Evolutionary conservation across 2,113 vertebrate species (phyloP).

Genomic region (Phalacrocorax carbo): DNA sequence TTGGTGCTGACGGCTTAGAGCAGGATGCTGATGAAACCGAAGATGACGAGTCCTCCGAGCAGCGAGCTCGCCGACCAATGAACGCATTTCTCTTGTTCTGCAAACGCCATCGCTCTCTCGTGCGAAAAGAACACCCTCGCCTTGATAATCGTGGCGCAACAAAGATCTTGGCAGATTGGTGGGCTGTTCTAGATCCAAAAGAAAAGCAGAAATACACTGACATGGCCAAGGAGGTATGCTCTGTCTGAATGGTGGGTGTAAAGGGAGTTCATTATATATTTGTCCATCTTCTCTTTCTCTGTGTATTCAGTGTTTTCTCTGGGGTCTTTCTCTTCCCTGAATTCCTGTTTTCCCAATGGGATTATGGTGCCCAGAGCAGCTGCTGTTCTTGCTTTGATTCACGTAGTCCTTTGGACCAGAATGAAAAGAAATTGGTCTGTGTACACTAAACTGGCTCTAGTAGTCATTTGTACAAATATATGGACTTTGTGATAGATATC

Average conservation of each 20-base stretch:
- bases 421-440: not conserved
- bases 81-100: conserved; percentile 98
- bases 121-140: conserved; percentile 94
- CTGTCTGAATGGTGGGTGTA: not conserved
- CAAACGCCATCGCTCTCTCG: conserved; percentile 95
- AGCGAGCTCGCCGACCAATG: conserved; percentile 95
- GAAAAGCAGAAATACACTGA: conserved; percentile 99
- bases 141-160: conserved; percentile 98
- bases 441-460: not conserved
- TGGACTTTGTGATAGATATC: not conserved
- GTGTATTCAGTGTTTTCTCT: not conserved
- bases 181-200: conserved; percentile 94
- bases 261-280: not conserved
- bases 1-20: conserved; percentile 80
- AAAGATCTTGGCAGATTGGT: conserved; percentile 99
- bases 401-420: not conserved
- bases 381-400: not conserved
- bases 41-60: conserved; percentile 89
- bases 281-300: not conserved
- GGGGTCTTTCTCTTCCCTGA: not conserved
- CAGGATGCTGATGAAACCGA: conserved; percentile 86
- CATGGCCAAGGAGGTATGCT: conserved; percentile 97
- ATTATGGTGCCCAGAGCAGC: not conserved
- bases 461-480: not conserved
- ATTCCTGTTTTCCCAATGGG: not conserved